Percentiles rank a stretch among this genome's conserved stretches.
Conservation (phyloP, 2,888 invertebrate genomes). For the Ecdyonurus torrentis region DNA sequence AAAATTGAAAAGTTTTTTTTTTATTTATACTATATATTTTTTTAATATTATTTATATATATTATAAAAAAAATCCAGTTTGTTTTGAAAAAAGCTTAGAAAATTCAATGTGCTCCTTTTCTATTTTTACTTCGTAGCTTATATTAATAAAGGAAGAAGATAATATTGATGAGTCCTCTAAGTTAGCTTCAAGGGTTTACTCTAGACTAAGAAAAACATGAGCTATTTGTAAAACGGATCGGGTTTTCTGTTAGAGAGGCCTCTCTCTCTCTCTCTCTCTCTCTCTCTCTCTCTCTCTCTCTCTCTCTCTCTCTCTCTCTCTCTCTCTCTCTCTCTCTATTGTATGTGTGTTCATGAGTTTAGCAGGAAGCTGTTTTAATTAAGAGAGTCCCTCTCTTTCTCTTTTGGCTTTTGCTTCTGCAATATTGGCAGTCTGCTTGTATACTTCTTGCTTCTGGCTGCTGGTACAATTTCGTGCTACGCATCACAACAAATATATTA, state of each 20-base stretch:
- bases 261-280: no score
- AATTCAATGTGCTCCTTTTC: no score
- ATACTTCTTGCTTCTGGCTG: no score
- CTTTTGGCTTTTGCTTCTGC: no score
- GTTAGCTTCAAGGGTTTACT: background rate
- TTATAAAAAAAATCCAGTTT: no score
- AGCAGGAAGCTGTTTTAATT: background rate
- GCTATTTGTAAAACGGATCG: background rate
- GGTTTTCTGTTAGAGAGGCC: no score
- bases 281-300: no score
- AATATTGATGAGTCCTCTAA: background rate
- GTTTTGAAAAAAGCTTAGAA: no score
- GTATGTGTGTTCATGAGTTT: background rate
- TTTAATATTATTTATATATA: no score
- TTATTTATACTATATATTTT: background rate
- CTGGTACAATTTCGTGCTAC: background rate
- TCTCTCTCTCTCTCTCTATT: no score
- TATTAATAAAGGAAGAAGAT: background rate
- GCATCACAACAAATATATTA: background rate
- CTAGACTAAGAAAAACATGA: background rate
- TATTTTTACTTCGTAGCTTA: background rate
- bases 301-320: no score
- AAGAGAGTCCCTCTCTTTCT: background rate
- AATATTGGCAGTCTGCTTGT: background rate
- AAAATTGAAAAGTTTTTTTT: background rate